Evolutionary conservation across 2,113 vertebrate genomes (phyloP).

Genomic region (Oostethus manadensis): DNA sequence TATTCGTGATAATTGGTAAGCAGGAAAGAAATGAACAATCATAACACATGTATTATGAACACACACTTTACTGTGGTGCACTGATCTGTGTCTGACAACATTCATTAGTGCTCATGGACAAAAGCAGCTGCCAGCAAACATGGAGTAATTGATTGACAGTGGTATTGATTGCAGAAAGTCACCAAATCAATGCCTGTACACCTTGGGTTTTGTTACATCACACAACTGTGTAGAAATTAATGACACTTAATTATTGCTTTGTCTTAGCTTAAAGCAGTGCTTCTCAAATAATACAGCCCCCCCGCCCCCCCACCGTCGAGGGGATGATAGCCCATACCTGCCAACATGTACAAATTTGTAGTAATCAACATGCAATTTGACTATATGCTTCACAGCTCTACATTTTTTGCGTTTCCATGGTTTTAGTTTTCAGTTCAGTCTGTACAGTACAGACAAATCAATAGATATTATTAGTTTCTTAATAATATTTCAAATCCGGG

Average conservation of each 20-base stretch:
- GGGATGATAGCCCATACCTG: too few relatives aligned
- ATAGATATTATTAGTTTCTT: too few relatives aligned
- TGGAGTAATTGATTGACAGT: conserved; percentile 20
- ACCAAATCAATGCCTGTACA: conserved; percentile 26
- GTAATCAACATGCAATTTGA: too few relatives aligned
- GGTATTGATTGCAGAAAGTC: conserved; percentile 27
- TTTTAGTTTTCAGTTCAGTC: too few relatives aligned
- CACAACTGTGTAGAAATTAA: conserved; percentile 15
- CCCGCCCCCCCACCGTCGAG: too few relatives aligned
- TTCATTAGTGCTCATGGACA: conserved; percentile 10
- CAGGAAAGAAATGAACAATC: conserved; percentile 5
- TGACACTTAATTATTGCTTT: conserved; percentile 2
- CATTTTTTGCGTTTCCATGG: too few relatives aligned
- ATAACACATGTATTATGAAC: conserved; percentile 10
- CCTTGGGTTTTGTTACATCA: conserved; percentile 17
- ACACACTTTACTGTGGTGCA: conserved; percentile 1
- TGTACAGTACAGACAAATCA: too few relatives aligned
- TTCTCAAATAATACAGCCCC: too few relatives aligned
- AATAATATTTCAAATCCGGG: too few relatives aligned
- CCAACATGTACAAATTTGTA: too few relatives aligned
- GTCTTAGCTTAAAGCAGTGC: not conserved
- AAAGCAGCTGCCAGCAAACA: conserved; percentile 20
- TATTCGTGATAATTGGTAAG: conserved; percentile 3
- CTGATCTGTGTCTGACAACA: conserved; percentile 1
- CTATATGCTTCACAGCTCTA: too few relatives aligned